These are phyloP conservation scores for Campoplex nolae DNA, from an alignment of 2,888 invertebrate species.

Conservation along the genomic window DNA sequence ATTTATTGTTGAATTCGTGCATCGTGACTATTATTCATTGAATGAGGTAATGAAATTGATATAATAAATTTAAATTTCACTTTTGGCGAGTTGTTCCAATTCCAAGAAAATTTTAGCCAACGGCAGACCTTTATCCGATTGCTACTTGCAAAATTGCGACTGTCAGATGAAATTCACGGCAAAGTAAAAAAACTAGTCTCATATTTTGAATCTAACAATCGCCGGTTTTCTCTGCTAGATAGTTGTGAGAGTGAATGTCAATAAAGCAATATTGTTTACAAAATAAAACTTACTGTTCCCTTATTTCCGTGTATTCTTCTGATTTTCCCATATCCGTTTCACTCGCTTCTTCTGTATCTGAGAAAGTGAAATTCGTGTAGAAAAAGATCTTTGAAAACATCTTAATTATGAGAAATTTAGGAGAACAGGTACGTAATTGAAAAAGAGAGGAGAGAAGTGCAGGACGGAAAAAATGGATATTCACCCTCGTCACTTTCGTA, in stretches of 20 bases:
- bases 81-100: slow-evolving; percentile 86
- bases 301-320: slow-evolving; percentile 93
- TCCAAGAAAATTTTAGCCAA: background rate
- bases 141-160: background rate
- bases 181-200: background rate
- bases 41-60: background rate
- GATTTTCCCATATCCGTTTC: slow-evolving; percentile 96
- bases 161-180: background rate
- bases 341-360: slow-evolving; percentile 98
- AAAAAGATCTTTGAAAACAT: slow-evolving; percentile 8
- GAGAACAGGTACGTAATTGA: background rate
- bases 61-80: slow-evolving; percentile 74
- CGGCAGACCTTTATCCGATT: background rate
- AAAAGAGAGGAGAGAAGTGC: background rate
- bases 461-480: slow-evolving; percentile 49
- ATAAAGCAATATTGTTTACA: background rate
- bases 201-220: background rate
- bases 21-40: too few relatives aligned
- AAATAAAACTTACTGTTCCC: slow-evolving; percentile 90
- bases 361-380: slow-evolving; percentile 62
- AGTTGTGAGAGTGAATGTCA: background rate
- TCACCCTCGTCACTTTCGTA: slow-evolving; percentile 87
- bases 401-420: background rate
- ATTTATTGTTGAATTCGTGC: too few relatives aligned
- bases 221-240: background rate